These are phyloP conservation scores for Brotula barbata DNA, from an alignment of 2,797 vertebrate genomes.

Conservation along the genomic window DNA sequence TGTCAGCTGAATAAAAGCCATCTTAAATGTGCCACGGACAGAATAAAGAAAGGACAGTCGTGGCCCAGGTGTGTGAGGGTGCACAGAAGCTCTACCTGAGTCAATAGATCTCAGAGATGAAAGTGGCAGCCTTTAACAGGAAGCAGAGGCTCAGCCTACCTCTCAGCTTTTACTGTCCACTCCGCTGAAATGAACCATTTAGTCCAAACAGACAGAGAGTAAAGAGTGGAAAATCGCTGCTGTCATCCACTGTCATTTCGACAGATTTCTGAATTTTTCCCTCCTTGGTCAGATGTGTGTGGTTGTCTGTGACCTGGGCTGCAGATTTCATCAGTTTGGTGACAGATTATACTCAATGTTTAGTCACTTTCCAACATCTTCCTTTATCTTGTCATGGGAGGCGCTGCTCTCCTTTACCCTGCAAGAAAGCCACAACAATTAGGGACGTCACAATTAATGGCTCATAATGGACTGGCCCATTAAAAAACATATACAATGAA, in stretches of 20 bases:
- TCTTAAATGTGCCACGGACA: conserved; percentile 47
- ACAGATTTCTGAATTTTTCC: conserved; percentile 21
- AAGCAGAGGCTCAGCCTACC: conserved; percentile 41
- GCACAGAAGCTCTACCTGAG: conserved; percentile 44
- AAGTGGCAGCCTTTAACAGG: conserved; percentile 62
- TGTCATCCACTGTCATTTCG: conserved; percentile 28
- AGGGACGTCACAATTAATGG: no score
- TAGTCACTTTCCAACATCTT: background rate
- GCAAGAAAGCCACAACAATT: no score
- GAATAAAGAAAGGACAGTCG: conserved; percentile 60
- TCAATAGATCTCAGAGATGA: conserved; percentile 72
- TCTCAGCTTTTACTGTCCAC: conserved; percentile 48
- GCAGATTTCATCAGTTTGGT: background rate
- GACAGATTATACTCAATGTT: background rate
- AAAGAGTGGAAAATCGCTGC: conserved; percentile 30
- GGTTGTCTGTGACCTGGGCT: background rate
- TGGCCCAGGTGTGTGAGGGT: conserved; percentile 56
- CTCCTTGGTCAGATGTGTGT: background rate
- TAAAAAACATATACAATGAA: no score
- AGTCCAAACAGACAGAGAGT: conserved; percentile 29
- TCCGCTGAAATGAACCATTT: conserved; percentile 55
- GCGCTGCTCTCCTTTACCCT: no score
- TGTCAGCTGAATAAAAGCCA: conserved; percentile 63
- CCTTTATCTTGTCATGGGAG: no score
- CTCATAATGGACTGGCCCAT: no score